Conservation (phyloP, 1,140 invertebrate genomes). For the Drosophila suzukii region DNA sequence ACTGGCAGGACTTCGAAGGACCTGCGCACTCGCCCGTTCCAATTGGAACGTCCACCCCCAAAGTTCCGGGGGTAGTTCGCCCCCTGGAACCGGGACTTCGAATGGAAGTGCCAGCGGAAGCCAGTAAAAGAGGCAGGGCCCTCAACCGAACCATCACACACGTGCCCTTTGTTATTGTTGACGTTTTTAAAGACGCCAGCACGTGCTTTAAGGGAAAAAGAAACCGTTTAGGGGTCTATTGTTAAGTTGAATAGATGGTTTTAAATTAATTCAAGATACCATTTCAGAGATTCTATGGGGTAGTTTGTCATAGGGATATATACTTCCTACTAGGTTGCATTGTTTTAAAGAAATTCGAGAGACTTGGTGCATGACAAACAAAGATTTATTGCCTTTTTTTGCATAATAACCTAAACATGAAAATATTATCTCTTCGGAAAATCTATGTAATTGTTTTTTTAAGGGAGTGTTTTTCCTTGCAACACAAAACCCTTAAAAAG, state of each 20-base stretch:
- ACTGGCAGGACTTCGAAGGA: conserved; percentile 75
- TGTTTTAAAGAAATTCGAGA: conserved; percentile 14
- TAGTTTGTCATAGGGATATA: neutral
- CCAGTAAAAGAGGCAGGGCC: conserved; percentile 18
- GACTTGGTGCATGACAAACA: neutral
- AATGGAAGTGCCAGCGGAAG: conserved; percentile 56
- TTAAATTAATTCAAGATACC: conserved; percentile 1
- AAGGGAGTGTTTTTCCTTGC: neutral
- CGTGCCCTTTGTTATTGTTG: conserved; percentile 78
- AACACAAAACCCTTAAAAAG: neutral
- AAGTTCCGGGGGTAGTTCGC: conserved; percentile 44
- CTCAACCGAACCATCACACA: conserved; percentile 19
- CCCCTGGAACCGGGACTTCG: conserved; percentile 22
- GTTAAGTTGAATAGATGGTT: conserved; percentile 11
- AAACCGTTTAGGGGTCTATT: conserved; percentile 8
- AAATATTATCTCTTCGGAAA: neutral
- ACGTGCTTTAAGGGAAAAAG: conserved; percentile 29
- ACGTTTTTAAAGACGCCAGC: conserved; percentile 51
- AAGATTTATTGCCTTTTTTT: neutral
- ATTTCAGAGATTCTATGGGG: neutral
- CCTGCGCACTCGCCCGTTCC: conserved; percentile 75
- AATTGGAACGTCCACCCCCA: conserved; percentile 58
- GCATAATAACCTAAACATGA: neutral
- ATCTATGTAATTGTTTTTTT: too few species aligned
- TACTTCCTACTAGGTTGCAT: neutral